Evolutionary conservation across 2,113 vertebrate species (phyloP).

Genomic region (Parotia lawesii): DNA sequence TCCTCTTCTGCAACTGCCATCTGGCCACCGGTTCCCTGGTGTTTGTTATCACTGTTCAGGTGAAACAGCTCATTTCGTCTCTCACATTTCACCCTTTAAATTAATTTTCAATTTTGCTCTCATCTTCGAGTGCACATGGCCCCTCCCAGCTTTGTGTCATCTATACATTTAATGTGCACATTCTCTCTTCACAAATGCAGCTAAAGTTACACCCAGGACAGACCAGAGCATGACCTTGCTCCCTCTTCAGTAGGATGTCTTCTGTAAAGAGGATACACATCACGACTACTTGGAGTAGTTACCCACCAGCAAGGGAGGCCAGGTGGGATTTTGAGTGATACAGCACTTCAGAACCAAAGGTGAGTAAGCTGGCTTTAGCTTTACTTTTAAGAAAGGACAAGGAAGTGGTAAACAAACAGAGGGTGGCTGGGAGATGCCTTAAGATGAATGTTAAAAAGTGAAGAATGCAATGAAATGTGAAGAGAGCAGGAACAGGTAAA

Average conservation of each 20-base stretch:
- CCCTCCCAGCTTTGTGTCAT: not conserved
- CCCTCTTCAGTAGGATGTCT: not conserved
- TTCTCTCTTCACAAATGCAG: not conserved
- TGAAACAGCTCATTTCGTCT: not conserved
- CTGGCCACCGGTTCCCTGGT: not conserved
- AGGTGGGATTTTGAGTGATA: not conserved
- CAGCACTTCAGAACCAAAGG: not conserved
- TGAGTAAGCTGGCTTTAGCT: not conserved
- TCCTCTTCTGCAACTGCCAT: not conserved
- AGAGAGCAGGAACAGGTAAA: not conserved
- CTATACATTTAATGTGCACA: not conserved
- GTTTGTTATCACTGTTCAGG: not conserved
- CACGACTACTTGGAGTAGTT: not conserved
- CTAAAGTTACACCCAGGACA: not conserved
- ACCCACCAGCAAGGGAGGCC: not conserved
- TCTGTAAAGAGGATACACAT: not conserved
- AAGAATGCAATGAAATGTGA: not conserved
- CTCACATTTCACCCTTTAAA: not conserved
- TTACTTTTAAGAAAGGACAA: not conserved
- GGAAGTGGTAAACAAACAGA: not conserved
- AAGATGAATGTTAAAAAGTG: not conserved
- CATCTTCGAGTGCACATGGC: not conserved
- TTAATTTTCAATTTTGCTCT: not conserved
- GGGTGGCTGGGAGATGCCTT: not conserved
- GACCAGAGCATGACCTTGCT: not conserved